Conservation (phyloP, 2,888 invertebrate species). For the Heteropelma amictum region DNA sequence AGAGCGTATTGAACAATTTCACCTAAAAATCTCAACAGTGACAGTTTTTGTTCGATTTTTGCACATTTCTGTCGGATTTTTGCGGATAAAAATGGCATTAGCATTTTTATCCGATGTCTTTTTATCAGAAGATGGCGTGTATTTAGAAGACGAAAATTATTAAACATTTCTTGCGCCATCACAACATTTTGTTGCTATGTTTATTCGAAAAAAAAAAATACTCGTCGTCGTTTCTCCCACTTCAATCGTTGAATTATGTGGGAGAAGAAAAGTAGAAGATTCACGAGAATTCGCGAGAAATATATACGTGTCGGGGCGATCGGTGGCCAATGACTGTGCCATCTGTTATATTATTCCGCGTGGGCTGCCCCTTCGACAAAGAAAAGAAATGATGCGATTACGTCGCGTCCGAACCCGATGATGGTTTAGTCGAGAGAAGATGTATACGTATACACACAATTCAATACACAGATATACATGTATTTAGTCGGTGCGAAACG, state of each 20-base stretch:
- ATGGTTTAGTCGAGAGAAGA: not conserved
- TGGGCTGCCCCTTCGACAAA: conserved; percentile 20
- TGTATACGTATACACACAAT: not conserved
- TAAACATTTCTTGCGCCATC: no score
- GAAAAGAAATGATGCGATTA: conserved; percentile 38
- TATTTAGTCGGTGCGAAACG: conserved; percentile 15
- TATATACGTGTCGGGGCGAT: conserved; percentile 13
- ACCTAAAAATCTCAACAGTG: no score
- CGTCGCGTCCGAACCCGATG: conserved; percentile 7
- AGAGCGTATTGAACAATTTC: no score
- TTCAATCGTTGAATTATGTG: not conserved
- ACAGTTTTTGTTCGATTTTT: no score
- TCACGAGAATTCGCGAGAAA: not conserved
- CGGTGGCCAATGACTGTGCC: conserved; percentile 16
- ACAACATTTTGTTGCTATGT: no score
- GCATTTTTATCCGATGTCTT: no score
- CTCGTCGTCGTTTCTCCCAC: not conserved
- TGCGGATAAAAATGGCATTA: no score
- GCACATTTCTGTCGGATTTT: no score
- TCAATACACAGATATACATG: no score
- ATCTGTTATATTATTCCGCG: conserved; percentile 25
- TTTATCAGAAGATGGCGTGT: no score
- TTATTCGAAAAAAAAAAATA: no score
- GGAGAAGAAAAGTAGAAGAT: conserved; percentile 1
- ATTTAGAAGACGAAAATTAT: no score